These are phyloP conservation scores for Volucella inflata DNA, from an alignment of 2,888 invertebrate genomes.

Conservation along the genomic window DNA sequence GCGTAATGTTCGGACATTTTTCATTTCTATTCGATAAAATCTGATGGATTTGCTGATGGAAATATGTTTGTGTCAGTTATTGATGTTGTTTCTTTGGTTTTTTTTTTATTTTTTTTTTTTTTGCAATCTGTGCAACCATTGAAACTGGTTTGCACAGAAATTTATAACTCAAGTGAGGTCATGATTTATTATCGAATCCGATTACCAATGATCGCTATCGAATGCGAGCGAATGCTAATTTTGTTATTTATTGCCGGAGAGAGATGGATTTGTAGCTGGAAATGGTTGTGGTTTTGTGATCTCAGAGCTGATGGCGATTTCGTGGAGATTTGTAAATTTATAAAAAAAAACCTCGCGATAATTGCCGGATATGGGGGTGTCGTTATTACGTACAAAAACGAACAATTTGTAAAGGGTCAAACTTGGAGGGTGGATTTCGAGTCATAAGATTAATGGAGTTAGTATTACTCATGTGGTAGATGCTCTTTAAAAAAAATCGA, in stretches of 20 bases:
- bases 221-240: slow-evolving; percentile 54
- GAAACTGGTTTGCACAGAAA: slow-evolving; percentile 61
- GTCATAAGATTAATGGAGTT: too few relatives aligned
- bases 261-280: too few relatives aligned
- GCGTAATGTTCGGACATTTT: slow-evolving; percentile 10
- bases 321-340: too few relatives aligned
- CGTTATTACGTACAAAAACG: too few relatives aligned
- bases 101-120: background rate
- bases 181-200: slow-evolving; percentile 66
- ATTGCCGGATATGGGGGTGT: too few relatives aligned
- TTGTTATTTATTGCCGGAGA: slow-evolving; percentile 40
- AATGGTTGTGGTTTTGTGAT: too few relatives aligned
- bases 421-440: too few relatives aligned
- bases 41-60: slow-evolving; percentile 71
- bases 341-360: too few relatives aligned
- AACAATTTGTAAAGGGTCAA: too few relatives aligned
- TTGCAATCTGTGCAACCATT: background rate
- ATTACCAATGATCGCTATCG: background rate
- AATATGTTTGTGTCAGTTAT: slow-evolving; percentile 68
- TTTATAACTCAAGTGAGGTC: slow-evolving; percentile 70
- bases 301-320: too few relatives aligned
- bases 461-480: too few relatives aligned
- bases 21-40: slow-evolving; percentile 45
- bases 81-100: background rate
- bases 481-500: too few relatives aligned